Conservation (phyloP, 2,113 vertebrate genomes). For the Microtus pennsylvanicus region DNA sequence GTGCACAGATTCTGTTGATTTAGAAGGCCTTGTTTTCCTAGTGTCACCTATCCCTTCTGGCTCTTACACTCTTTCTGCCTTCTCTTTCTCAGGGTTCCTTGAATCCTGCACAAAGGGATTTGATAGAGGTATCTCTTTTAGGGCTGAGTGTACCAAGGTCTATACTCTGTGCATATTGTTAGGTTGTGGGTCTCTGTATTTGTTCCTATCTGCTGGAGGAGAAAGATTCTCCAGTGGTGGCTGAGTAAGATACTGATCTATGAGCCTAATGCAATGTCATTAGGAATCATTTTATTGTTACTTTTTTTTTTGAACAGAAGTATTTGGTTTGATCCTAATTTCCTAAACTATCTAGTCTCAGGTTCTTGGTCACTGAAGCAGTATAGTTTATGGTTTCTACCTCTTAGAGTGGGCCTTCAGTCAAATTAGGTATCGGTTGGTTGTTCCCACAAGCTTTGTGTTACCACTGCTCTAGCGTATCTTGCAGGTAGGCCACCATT, state of each 20-base stretch:
- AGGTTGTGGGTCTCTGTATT: background rate
- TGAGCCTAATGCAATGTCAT: background rate
- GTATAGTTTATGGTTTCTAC: background rate
- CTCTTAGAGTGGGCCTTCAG: background rate
- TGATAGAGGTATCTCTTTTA: background rate
- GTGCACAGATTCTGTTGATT: background rate
- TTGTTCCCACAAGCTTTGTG: background rate
- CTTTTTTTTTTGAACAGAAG: background rate
- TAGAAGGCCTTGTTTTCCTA: background rate
- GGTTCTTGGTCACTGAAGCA: background rate
- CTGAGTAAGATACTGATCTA: background rate
- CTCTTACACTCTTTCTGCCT: background rate
- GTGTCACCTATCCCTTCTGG: background rate
- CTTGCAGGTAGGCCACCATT: background rate
- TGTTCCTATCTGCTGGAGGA: background rate
- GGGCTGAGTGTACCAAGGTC: background rate
- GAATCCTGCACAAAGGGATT: background rate
- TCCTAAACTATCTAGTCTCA: background rate
- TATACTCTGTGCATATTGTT: background rate
- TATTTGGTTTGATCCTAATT: background rate
- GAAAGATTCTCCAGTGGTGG: background rate
- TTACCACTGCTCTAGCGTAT: background rate
- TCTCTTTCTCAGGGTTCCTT: background rate
- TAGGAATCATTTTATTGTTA: background rate
- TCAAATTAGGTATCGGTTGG: background rate